These are phyloP conservation scores for Nixonia krombeini DNA, from an alignment of 1,140 invertebrate species.

Conservation along the genomic window DNA sequence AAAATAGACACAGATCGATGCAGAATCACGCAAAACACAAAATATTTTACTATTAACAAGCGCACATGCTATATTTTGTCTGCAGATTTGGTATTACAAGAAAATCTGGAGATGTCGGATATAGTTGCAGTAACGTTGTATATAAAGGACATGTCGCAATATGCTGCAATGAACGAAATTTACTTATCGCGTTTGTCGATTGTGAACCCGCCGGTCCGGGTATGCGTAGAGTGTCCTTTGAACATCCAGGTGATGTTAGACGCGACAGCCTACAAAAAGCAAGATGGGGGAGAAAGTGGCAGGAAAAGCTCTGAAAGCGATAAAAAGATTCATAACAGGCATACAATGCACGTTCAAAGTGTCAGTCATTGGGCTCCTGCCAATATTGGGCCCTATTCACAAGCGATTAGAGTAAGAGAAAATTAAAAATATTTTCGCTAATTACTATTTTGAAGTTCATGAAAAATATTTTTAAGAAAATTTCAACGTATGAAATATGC, in stretches of 20 bases:
- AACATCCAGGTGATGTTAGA: constrained; percentile 84
- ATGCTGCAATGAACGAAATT: constrained; percentile 81
- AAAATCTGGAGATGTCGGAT: constrained; percentile 77
- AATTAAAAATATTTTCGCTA: background rate
- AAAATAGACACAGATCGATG: no score
- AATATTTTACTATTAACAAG: no score
- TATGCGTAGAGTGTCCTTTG: constrained; percentile 88
- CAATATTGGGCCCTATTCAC: constrained; percentile 96
- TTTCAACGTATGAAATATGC: no score
- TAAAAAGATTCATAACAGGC: constrained; percentile 69
- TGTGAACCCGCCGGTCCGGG: constrained; percentile 88
- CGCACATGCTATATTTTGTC: constrained; percentile 31
- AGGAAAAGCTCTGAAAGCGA: constrained; percentile 53
- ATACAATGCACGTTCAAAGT: constrained; percentile 93
- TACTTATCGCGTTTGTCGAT: constrained; percentile 84
- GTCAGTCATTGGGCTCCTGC: constrained; percentile 97
- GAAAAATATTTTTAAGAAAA: no score
- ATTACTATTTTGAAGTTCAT: no score
- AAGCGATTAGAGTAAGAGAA: constrained; percentile 82
- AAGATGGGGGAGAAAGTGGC: constrained; percentile 32
- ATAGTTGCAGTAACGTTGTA: constrained; percentile 87
- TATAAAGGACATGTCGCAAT: constrained; percentile 85
- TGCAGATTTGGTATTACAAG: constrained; percentile 74
- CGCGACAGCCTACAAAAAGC: constrained; percentile 78
- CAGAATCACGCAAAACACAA: no score